Base-by-base conservation (phyloP, 2,113 vertebrate genomes). In the Pelusios castaneus region DNA sequence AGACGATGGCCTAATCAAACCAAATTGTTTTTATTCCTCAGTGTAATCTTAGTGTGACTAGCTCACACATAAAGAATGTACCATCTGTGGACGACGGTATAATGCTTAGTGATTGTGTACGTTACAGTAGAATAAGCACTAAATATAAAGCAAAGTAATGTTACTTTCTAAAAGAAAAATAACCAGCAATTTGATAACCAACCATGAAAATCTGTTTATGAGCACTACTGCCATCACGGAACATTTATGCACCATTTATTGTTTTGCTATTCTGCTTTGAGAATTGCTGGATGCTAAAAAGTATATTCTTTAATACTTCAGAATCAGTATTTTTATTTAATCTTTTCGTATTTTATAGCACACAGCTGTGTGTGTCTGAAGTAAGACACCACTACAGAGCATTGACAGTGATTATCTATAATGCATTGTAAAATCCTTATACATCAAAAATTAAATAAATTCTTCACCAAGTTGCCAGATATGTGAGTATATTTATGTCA, bases 141-240 rank as follows among this genome's bases (percentile, higher is more conserved):
- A 54, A 45, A 85, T 81, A 87, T 91, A 92, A 89, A 82, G 87
- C 85, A 91, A 89, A 82, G 38, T 75, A 73, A 89, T 60, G 16
- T 80, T 24, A 16, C 85, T 63, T 77, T 84, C 55, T 78, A 80
- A 16, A 41, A 21, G 58, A 84, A 87, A 85, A 82, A 29, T 12
- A 45, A 54, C 51, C 10, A 49, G 34, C 19, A 52, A 75, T 84
- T 80, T 56, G 76, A 58, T 4, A 52, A 24, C 27, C 13, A 3
- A 49, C 60, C 22, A 24, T 52, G 63, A 87, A 93, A 91, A 75
- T 29, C 41, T 45, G 41, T 76, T 43, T 41, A 27, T 29, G 45
- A 76, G 73, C 45, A 70, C 24, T 76, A 8, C 11, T 76, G 41
- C 73, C 25, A 45, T 27, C 73, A 76, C 41, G 27, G 14, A 45